Conservation (phyloP, 2,888 invertebrate species). For the Glomeris marginata region DNA sequence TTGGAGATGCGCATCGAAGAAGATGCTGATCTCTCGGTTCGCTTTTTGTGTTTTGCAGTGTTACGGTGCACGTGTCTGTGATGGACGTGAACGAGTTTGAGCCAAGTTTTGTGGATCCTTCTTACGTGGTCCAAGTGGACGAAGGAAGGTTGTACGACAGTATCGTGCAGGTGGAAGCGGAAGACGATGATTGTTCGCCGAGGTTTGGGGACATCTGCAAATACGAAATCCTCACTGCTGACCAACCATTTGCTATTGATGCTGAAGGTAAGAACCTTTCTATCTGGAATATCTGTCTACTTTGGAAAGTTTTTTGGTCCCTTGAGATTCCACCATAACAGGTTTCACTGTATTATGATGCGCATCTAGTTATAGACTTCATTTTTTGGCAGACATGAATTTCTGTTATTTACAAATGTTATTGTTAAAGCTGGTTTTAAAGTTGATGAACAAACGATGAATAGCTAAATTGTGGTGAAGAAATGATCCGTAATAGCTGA, state of each 20-base stretch:
- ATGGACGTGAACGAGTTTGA: constrained; percentile 93
- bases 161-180: constrained; percentile 78
- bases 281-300: too few species aligned
- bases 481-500: too few species aligned
- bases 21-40: background rate
- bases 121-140: constrained; percentile 77
- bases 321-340: too few species aligned
- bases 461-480: too few species aligned
- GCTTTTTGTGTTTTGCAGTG: constrained; percentile 41
- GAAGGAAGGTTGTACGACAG: constrained; percentile 81
- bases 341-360: too few species aligned
- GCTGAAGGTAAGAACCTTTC: constrained; percentile 68
- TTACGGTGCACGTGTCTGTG: constrained; percentile 84
- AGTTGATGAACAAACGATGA: too few species aligned
- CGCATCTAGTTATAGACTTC: too few species aligned
- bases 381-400: too few species aligned
- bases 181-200: constrained; percentile 89
- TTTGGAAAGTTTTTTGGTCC: background rate
- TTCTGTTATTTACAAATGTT: too few species aligned
- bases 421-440: too few species aligned
- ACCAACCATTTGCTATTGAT: constrained; percentile 80
- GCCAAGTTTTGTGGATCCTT: constrained; percentile 76
- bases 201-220: constrained; percentile 92
- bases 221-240: constrained; percentile 84
- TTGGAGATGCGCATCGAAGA: background rate